Conservation (phyloP, 2,888 invertebrate genomes). For the Diarsia mendica region DNA sequence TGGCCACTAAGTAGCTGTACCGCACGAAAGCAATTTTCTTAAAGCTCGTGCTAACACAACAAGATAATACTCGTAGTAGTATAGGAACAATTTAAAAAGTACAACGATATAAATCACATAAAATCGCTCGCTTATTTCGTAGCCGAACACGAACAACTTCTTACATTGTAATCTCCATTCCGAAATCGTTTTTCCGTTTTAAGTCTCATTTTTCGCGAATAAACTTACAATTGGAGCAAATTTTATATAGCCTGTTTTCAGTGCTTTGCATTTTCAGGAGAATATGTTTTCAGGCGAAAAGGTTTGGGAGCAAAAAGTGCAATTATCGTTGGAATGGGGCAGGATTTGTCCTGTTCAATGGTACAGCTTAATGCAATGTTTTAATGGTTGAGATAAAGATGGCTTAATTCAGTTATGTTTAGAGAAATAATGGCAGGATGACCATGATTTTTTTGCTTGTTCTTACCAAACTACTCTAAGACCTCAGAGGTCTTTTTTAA, state of each 20-base stretch:
- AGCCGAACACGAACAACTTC: constrained; percentile 56
- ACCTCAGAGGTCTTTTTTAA: too few species aligned
- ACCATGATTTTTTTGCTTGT: background rate
- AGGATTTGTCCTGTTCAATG: constrained; percentile 7
- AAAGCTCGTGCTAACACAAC: background rate
- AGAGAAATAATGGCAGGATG: too few species aligned
- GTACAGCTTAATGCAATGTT: background rate
- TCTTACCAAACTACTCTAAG: too few species aligned
- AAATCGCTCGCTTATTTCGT: constrained; percentile 18
- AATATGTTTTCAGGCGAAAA: constrained; percentile 45
- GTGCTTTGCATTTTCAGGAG: constrained; percentile 46
- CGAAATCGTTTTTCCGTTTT: constrained; percentile 67
- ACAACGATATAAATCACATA: constrained; percentile 16
- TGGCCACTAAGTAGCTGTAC: too few species aligned
- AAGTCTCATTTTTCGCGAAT: constrained; percentile 61
- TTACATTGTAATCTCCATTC: constrained; percentile 66
- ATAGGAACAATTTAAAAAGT: background rate
- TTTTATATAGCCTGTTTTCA: constrained; percentile 55
- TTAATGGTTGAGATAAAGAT: background rate
- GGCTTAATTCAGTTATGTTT: background rate
- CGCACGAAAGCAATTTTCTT: too few species aligned
- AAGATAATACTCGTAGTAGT: background rate
- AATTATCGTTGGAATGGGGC: constrained; percentile 21
- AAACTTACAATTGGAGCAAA: constrained; percentile 58
- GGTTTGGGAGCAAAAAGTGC: constrained; percentile 10